Evolutionary conservation across 2,113 vertebrate species (phyloP).

Genomic region (Picathartes gymnocephalus): DNA sequence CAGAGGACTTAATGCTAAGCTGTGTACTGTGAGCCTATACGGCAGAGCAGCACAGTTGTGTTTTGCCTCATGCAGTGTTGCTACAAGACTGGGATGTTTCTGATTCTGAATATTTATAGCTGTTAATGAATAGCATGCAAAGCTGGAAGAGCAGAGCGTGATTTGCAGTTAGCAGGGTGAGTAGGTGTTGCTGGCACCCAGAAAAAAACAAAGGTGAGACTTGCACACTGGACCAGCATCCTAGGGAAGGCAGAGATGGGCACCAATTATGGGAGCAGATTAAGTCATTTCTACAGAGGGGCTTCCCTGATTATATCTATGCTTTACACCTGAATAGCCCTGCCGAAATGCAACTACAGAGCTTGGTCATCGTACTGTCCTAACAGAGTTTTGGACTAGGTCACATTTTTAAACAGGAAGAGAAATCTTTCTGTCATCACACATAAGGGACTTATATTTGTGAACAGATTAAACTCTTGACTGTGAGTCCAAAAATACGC

Average conservation of each 20-base stretch:
- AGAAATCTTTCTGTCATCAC: neutral
- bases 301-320: neutral
- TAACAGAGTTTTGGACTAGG: neutral
- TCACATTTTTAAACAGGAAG: neutral
- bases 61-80: neutral
- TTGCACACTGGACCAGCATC: neutral
- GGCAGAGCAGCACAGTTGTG: neutral
- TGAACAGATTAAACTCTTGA: slow-evolving; percentile 14
- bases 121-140: neutral
- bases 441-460: slow-evolving; percentile 2
- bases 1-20: neutral
- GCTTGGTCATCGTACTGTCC: neutral
- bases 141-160: neutral
- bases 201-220: neutral
- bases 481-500: slow-evolving; percentile 9
- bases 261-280: neutral
- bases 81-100: neutral
- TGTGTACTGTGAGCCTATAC: neutral
- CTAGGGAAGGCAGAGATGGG: neutral
- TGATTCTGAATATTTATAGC: neutral
- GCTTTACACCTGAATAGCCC: neutral
- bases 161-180: neutral
- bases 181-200: neutral
- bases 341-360: neutral
- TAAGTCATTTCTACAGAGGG: neutral